phyloP scores from a whole-genome alignment of 2,888 invertebrate species.

The Coenonympha glycerion region DNA sequence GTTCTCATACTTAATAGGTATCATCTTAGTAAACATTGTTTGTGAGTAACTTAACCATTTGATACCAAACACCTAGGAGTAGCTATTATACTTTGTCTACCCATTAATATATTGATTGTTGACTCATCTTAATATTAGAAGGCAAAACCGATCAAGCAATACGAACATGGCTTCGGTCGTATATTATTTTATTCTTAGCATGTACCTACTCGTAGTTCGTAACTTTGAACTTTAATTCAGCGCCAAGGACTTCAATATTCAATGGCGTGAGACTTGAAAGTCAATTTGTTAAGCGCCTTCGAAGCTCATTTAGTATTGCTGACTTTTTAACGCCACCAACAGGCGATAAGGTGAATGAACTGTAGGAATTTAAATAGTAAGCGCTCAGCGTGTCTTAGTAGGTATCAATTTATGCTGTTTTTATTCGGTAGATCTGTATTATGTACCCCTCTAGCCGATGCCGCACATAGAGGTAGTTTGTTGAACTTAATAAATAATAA shows the following conservation, averaged over 20 bases:
- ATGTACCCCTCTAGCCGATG: too few species aligned
- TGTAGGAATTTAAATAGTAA: conserved; percentile 16
- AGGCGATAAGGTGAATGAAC: conserved; percentile 19
- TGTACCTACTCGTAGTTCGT: too few species aligned
- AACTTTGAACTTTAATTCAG: conserved; percentile 1
- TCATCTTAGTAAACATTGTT: too few species aligned
- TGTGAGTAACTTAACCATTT: too few species aligned
- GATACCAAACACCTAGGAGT: too few species aligned
- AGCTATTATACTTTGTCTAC: too few species aligned
- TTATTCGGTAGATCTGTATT: too few species aligned
- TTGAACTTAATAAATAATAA: too few species aligned
- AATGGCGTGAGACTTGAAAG: neutral
- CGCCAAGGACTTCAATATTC: neutral
- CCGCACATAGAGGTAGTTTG: too few species aligned
- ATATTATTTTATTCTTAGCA: neutral
- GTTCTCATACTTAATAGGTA: too few species aligned
- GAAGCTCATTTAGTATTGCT: conserved; percentile 1
- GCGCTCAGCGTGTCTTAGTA: conserved; percentile 6
- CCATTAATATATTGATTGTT: neutral
- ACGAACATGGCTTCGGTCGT: neutral
- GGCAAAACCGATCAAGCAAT: neutral
- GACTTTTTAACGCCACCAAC: conserved; percentile 14
- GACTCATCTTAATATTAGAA: neutral
- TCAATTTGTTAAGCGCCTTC: neutral
- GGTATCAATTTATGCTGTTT: too few species aligned